phyloP scores from a whole-genome alignment of 2,113 vertebrate species.

The Chelonoidis abingdonii region DNA sequence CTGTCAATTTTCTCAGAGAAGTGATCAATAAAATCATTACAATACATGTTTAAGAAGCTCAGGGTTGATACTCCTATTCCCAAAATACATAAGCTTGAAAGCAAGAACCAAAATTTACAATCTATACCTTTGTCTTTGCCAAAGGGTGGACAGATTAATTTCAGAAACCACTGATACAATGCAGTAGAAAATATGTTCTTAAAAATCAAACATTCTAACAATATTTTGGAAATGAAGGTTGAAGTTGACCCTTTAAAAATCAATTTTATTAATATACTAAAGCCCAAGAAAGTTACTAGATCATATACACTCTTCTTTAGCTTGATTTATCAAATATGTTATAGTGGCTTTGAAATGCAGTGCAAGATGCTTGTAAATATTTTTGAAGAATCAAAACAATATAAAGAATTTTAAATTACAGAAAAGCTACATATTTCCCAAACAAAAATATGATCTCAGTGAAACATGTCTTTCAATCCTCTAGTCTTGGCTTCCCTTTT shows the following conservation, averaged over 20 bases:
- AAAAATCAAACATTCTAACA: background rate
- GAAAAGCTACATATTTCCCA: background rate
- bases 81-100: background rate
- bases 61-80: background rate
- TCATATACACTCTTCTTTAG: background rate
- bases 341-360: background rate
- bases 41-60: background rate
- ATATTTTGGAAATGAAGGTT: background rate
- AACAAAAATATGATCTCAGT: background rate
- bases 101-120: background rate
- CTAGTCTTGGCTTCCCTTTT: background rate
- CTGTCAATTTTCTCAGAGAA: background rate
- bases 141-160: background rate
- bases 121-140: background rate
- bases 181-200: background rate
- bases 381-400: background rate
- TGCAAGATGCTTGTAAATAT: background rate
- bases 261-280: background rate
- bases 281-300: background rate
- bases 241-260: background rate
- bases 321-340: background rate
- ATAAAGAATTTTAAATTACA: background rate
- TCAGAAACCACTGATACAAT: background rate
- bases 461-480: background rate
- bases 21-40: background rate